Conservation (phyloP, 2,888 invertebrate species). For the Halocaridina rubra region DNA sequence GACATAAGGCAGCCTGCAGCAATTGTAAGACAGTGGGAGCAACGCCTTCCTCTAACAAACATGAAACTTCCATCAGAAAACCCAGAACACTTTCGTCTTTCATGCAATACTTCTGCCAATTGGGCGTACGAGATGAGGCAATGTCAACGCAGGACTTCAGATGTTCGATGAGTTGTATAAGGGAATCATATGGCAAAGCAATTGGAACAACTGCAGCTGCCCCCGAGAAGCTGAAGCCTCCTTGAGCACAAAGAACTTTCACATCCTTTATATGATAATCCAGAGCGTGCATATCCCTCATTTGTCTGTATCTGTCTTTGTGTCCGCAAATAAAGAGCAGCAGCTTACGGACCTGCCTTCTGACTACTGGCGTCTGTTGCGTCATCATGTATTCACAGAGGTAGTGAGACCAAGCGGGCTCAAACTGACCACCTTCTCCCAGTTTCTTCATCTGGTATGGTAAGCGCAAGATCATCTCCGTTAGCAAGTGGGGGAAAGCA, state of each 20-base stretch:
- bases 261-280: slow-evolving; percentile 83
- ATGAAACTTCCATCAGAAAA: slow-evolving; percentile 82
- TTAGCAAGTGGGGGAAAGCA: slow-evolving; percentile 91
- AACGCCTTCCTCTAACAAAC: slow-evolving; percentile 88
- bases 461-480: slow-evolving; percentile 92
- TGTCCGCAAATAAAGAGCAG: slow-evolving; percentile 92
- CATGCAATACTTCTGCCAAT: slow-evolving; percentile 63
- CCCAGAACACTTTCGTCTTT: slow-evolving; percentile 74
- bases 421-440: slow-evolving; percentile 53
- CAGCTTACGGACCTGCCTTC: slow-evolving; percentile 88
- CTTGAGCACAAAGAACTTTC: slow-evolving; percentile 65
- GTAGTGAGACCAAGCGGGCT: slow-evolving; percentile 79
- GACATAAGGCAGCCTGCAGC: slow-evolving; percentile 87
- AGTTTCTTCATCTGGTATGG: slow-evolving; percentile 79
- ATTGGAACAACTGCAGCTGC: slow-evolving; percentile 65
- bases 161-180: slow-evolving; percentile 95
- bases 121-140: slow-evolving; percentile 85
- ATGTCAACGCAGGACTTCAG: slow-evolving; percentile 94
- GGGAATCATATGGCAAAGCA: slow-evolving; percentile 84
- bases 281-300: slow-evolving; percentile 92
- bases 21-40: slow-evolving; percentile 91
- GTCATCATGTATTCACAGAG: slow-evolving; percentile 97
- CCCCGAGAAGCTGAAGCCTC: slow-evolving; percentile 60
- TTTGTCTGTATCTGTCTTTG: slow-evolving; percentile 93
- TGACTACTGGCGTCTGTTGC: slow-evolving; percentile 86